These are phyloP conservation scores for Caenorhabditis afra DNA, from an alignment of 2,888 invertebrate genomes.

Conservation along the genomic window DNA sequence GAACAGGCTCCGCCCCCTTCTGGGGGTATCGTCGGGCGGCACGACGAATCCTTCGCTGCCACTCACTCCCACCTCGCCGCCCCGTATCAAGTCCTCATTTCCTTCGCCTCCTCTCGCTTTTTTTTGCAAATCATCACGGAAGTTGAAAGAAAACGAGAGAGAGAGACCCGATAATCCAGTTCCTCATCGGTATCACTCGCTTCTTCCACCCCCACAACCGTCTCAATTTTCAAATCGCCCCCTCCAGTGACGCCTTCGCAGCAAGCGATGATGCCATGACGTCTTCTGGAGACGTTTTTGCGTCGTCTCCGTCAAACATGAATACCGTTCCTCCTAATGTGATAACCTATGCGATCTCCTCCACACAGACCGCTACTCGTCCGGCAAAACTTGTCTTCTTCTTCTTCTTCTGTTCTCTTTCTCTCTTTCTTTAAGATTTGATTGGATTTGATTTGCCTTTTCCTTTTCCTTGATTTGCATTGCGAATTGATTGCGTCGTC, in stretches of 20 bases:
- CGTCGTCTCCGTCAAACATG: slow-evolving; percentile 18
- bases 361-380: not conserved
- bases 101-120: not conserved
- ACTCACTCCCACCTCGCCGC: slow-evolving; percentile 9
- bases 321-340: slow-evolving; percentile 28
- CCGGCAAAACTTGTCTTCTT: slow-evolving; percentile 11
- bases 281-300: too few species aligned
- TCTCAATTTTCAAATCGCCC: slow-evolving; percentile 1
- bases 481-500: not conserved
- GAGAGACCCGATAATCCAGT: slow-evolving; percentile 35
- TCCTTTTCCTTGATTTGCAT: slow-evolving; percentile 1
- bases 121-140: slow-evolving; percentile 50
- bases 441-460: not conserved
- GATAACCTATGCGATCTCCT: slow-evolving; percentile 11
- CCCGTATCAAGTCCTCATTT: slow-evolving; percentile 24
- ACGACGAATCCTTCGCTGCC: slow-evolving; percentile 21
- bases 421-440: slow-evolving; percentile 4
- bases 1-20: slow-evolving; percentile 12
- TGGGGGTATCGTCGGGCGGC: too few species aligned
- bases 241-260: not conserved
- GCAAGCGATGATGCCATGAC: too few species aligned
- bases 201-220: too few species aligned
- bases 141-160: slow-evolving; percentile 18
- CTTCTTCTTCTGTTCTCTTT: slow-evolving; percentile 6
- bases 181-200: slow-evolving; percentile 25